Conservation (phyloP, 2,113 vertebrate species). For the Aptenodytes patagonicus region DNA sequence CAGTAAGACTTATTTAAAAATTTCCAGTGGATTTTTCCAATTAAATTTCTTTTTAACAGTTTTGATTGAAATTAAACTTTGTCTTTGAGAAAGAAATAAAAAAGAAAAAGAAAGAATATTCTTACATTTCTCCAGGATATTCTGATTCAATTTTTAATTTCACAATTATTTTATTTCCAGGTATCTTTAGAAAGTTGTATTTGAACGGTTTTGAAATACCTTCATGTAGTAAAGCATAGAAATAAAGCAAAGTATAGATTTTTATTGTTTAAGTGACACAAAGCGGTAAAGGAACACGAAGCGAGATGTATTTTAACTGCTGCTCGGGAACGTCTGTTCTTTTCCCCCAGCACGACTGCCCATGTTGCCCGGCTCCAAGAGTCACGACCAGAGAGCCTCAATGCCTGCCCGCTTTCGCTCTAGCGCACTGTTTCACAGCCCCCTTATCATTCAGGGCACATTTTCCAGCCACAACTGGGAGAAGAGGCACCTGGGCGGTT, state of each 20-base stretch:
- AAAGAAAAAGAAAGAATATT: background rate
- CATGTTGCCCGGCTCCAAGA: fast-evolving
- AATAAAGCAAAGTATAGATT: background rate
- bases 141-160: background rate
- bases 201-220: background rate
- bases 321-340: too few species aligned
- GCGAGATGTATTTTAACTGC: background rate
- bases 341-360: fast-evolving
- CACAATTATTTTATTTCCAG: background rate
- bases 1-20: background rate
- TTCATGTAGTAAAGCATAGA: background rate
- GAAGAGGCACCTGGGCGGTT: background rate
- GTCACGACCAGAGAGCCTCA: background rate
- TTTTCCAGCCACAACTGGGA: background rate
- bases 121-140: background rate
- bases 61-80: background rate
- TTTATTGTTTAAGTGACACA: background rate
- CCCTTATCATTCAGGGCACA: background rate
- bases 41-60: background rate
- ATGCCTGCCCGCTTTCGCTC: too few species aligned
- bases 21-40: background rate
- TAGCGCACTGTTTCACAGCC: fast-evolving
- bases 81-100: background rate
- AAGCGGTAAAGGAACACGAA: background rate
- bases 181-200: background rate